Evolutionary conservation across 64 coral and sea anemone genomes (phyloP).

Genomic region (Stichodactyla helianthus): DNA sequence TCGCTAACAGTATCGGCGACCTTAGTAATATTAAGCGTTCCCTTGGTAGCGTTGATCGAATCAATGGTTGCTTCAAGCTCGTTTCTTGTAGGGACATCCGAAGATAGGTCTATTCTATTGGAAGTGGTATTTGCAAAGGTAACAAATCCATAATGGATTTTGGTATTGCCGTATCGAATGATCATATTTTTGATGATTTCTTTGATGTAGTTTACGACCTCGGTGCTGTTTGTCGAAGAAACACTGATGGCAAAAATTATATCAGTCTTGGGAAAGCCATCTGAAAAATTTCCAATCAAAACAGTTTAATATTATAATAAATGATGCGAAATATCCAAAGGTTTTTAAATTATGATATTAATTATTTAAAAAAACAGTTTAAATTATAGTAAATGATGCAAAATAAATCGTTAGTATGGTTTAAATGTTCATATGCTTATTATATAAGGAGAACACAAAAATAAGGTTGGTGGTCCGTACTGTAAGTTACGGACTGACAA

Average conservation of each 20-base stretch:
- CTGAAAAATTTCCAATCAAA: not conserved
- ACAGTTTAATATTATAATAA: not conserved
- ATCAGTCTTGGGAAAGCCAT: not conserved
- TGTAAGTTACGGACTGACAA: no score
- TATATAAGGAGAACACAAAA: no score
- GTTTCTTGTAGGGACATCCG: not conserved
- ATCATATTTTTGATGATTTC: conserved; percentile 29
- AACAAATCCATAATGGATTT: conserved; percentile 31
- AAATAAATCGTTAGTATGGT: no score
- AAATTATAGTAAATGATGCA: no score
- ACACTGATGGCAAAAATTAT: not conserved
- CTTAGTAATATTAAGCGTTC: not conserved
- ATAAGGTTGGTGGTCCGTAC: no score
- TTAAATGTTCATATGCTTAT: no score
- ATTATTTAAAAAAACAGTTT: no score
- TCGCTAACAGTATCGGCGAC: not conserved
- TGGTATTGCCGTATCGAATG: conserved; percentile 18
- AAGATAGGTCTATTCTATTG: conserved; percentile 6
- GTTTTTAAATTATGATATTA: not conserved
- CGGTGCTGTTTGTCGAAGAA: not conserved
- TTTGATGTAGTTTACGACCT: conserved; percentile 15
- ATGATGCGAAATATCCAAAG: not conserved
- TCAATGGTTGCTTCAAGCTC: not conserved
- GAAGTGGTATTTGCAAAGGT: conserved; percentile 13
- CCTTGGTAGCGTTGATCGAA: not conserved